Evolutionary conservation across 2,797 vertebrate genomes (phyloP), one percentile per base, ranked within the genome.

Genomic region (Hippoglossus hippoglossus): DNA sequence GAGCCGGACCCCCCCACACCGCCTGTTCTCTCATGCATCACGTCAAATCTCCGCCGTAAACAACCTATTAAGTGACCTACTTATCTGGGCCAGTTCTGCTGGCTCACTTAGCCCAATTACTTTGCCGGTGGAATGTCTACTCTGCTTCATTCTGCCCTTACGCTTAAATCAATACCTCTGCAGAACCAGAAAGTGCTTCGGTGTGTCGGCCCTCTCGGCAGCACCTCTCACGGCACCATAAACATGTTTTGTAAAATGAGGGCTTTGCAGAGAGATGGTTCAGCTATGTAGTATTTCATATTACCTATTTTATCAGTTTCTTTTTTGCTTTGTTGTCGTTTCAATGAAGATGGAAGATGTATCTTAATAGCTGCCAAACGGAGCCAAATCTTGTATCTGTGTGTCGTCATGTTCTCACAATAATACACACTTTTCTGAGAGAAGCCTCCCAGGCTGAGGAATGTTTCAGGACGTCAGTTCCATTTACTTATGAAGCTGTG

Each of bases 51-150:
- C 83, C 60, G 82, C 87, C 89, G 86, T 95, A 95, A 95, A 96
- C 94, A 95, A 92, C 87, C 76, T 69, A 91, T 94, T 93, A 94
- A 89, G 90, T 93, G 95, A 94, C 91, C 91, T 94, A 94, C 95
- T 95, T 95, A 93, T 94, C 90, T 91, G 68, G 86, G 90, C 90
- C 87, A 90, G 75, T 85, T 87, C 83, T 88, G 88, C 89, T 87
- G 90, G 89, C 93, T 94, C 90, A 93, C 90, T 93, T 91, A 79
- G 63, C 81, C 90, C 81, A 94, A 79, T 94, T 95, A 92, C 93
- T 94, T 93, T 94, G 76, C 80, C 41, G 87, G 83, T 82, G 87
- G 79, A 87, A 78, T 84, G 81, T 87, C 84, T 89, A 86, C 84
- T 81, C 79, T 55, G 83, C 84, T 90, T 90, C 83, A 86, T 80